These are phyloP conservation scores for Caerostris extrusa DNA, from an alignment of 1,140 invertebrate genomes.

Conservation along the genomic window DNA sequence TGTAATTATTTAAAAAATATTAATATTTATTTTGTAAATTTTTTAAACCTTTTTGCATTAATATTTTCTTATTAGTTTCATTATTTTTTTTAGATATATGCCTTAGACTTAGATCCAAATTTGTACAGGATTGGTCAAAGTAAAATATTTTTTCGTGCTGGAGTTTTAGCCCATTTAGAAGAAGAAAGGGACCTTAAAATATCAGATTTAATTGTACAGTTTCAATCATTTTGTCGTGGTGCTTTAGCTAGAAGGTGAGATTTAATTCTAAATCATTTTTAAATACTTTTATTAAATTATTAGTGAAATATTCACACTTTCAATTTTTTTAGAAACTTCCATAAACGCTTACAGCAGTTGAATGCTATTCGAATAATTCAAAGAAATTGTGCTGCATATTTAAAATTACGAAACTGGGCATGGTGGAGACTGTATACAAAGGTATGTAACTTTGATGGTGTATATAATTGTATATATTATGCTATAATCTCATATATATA, in stretches of 20 bases:
- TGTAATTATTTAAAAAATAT: too few relatives aligned
- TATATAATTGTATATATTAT: neutral
- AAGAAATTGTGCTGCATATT: constrained; percentile 98
- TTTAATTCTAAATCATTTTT: neutral
- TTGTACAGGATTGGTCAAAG: constrained; percentile 97
- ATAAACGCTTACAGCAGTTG: constrained; percentile 97
- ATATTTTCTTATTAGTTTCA: too few relatives aligned
- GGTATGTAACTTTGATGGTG: constrained; percentile 77
- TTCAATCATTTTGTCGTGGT: constrained; percentile 98
- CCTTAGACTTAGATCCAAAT: constrained; percentile 97
- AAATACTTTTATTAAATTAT: neutral
- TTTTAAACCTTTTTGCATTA: too few relatives aligned
- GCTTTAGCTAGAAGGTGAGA: constrained; percentile 88
- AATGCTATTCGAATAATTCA: constrained; percentile 99
- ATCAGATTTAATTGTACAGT: constrained; percentile 98
- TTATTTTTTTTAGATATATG: constrained; percentile 86
- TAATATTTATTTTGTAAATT: too few relatives aligned
- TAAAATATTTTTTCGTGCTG: constrained; percentile 99
- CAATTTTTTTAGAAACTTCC: constrained; percentile 89
- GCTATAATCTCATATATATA: too few relatives aligned
- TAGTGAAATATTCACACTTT: neutral
- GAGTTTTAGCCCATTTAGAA: constrained; percentile 98
- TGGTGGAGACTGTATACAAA: constrained; percentile 99
- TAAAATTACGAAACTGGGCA: constrained; percentile 99
- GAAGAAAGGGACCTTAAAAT: constrained; percentile 99